These are phyloP conservation scores for Rhingia rostrata DNA, from an alignment of 2,888 invertebrate genomes.

Conservation along the genomic window DNA sequence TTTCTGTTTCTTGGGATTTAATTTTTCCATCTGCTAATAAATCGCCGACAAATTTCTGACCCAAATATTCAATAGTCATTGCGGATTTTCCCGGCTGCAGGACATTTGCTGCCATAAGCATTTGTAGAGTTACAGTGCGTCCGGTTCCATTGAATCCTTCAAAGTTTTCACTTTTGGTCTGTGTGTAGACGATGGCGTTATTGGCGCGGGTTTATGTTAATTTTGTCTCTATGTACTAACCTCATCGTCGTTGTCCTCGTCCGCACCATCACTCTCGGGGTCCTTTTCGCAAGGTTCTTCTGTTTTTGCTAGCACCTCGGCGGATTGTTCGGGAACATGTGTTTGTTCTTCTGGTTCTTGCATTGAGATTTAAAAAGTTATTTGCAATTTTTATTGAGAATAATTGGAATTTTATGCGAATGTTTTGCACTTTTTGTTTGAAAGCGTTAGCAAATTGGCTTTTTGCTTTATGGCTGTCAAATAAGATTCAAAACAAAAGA, in stretches of 20 bases:
- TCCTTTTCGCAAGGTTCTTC: slow-evolving; percentile 82
- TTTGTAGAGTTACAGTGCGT: slow-evolving; percentile 91
- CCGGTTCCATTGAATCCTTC: slow-evolving; percentile 84
- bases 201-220: slow-evolving; percentile 46
- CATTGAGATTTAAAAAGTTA: slow-evolving; percentile 43
- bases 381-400: slow-evolving; percentile 50
- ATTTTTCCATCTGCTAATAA: slow-evolving; percentile 93
- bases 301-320: slow-evolving; percentile 48
- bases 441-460: slow-evolving; percentile 70
- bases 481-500: slow-evolving; percentile 66
- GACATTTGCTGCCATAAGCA: slow-evolving; percentile 92
- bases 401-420: slow-evolving; percentile 45
- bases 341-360: slow-evolving; percentile 70
- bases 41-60: slow-evolving; percentile 95
- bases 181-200: slow-evolving; percentile 24
- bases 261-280: slow-evolving; percentile 84
- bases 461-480: slow-evolving; percentile 71
- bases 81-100: slow-evolving; percentile 91
- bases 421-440: slow-evolving; percentile 69
- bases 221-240: slow-evolving; percentile 75
- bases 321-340: slow-evolving; percentile 31
- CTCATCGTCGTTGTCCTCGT: slow-evolving; percentile 85
- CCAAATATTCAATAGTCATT: slow-evolving; percentile 96
- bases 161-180: slow-evolving; percentile 80
- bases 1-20: slow-evolving; percentile 93